Evolutionary conservation across 2,888 invertebrate genomes (phyloP), one percentile per base, ranked within the genome.

Genomic region (Artemia sinica): DNA sequence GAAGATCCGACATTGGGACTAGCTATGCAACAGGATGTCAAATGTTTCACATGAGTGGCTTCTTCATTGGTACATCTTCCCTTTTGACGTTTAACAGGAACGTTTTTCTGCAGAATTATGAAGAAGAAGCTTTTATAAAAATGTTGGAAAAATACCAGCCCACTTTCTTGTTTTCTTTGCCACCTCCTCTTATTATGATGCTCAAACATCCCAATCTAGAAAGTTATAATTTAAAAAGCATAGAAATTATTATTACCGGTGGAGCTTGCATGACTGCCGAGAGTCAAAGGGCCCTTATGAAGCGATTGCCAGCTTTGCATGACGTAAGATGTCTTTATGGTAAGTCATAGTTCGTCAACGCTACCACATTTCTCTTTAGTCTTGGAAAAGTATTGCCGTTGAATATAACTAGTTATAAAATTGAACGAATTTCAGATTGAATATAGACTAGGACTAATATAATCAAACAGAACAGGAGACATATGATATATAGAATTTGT

Each of bases 21-120:
- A 58, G n/a, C 14, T 58, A 18, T 58, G n/a, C 63, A 28, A 58
- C 63, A 58, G 41, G 41, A 41, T 41, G 41, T 41, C 63, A n/a
- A 28, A 58, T 58, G 63, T 58, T 58, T 28, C 63, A 58, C 28
- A n/a, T 58, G n/a, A 18, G 14, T 18, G 63, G 63, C 14, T 58
- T 58, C 10, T 8, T 58, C 1, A 10, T 58, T 28, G 28, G 63
- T 28, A 9, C 28, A 10, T 11, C 14, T 58, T n/a, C 63, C 9
- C n/a, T 58, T 58, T n/a, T 58, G 8, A 11, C n/a, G n/a, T 58
- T 58, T 9, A 58, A 58, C 63, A 58, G 14, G 28, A 58, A 18
- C n/a, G 11, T 28, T 28, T 58, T 58, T 58, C 63, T 58, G 9
- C 63, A 58, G 28, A 28, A n/a, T 9, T 58, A 58, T 11, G 28